A percentile compares a stretch with the other conserved stretches of the same genome.
Evolutionary conservation across 2,113 vertebrate species (phyloP).

Genomic region (Myiozetetes cayanensis): DNA sequence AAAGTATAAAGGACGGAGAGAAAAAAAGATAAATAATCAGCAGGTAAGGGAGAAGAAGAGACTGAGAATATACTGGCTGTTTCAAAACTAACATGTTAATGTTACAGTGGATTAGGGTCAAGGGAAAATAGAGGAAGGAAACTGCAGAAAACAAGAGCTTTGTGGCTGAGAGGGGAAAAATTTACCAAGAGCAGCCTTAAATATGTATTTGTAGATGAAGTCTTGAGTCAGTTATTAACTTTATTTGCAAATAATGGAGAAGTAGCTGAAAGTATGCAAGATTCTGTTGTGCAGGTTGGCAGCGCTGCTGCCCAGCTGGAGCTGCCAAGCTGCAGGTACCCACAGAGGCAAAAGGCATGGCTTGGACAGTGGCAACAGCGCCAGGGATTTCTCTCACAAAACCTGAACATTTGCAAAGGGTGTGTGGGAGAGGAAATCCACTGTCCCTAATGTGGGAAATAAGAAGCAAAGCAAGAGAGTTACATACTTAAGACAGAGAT

Average conservation of each 20-base stretch:
- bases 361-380: fast-evolving
- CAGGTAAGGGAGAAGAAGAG: conserved; percentile 28
- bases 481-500: background rate
- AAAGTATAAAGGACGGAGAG: background rate
- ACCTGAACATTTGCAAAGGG: background rate
- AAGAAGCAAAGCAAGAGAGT: background rate
- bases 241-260: background rate
- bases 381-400: background rate
- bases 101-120: background rate
- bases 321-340: background rate
- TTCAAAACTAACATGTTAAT: background rate
- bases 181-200: background rate
- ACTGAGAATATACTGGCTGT: background rate
- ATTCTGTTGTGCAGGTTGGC: background rate
- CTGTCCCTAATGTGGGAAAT: background rate
- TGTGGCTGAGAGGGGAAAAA: background rate
- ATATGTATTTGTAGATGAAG: background rate
- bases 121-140: background rate
- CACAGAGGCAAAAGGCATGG: background rate
- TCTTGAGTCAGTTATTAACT: conserved; percentile 21
- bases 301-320: background rate
- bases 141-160: background rate
- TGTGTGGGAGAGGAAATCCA: background rate
- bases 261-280: background rate
- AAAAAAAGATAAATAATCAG: background rate